Percentiles rank a stretch among this genome's conserved stretches.
Conservation (phyloP, 2,888 invertebrate genomes). For the Phortica magna region DNA sequence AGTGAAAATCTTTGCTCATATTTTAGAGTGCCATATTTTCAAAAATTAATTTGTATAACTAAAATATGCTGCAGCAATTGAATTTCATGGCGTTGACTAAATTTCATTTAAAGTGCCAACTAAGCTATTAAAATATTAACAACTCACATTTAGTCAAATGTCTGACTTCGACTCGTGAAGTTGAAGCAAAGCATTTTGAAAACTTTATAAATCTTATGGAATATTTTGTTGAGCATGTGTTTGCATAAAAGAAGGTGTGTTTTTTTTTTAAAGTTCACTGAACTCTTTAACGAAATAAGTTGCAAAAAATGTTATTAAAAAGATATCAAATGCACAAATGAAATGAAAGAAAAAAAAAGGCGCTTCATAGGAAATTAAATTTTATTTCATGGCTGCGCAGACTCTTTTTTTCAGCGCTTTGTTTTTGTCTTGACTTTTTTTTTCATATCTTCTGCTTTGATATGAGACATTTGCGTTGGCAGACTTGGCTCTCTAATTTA, state of each 20-base stretch:
- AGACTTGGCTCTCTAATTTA: slow-evolving; percentile 9
- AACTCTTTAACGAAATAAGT: too few relatives aligned
- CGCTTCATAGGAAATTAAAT: too few relatives aligned
- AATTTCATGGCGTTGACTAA: neutral
- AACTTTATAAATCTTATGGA: too few relatives aligned
- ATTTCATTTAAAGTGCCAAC: neutral
- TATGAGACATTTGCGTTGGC: neutral
- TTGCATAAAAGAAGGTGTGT: too few relatives aligned
- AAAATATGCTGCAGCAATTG: neutral
- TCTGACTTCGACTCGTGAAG: neutral
- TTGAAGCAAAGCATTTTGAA: neutral
- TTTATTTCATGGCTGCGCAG: too few relatives aligned
- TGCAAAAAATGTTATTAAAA: too few relatives aligned
- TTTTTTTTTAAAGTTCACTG: too few relatives aligned
- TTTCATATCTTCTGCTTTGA: neutral
- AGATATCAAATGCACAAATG: too few relatives aligned
- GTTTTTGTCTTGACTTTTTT: neutral
- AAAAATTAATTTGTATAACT: neutral
- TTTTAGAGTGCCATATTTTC: neutral
- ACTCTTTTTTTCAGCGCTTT: neutral
- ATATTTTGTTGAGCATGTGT: too few relatives aligned
- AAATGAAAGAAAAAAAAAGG: too few relatives aligned
- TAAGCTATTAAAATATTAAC: neutral
- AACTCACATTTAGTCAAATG: neutral
- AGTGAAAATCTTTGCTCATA: neutral